Percentiles rank a stretch among this genome's conserved stretches.
Conservation (phyloP, 2,888 invertebrate species). For the Diarsia dahlii region DNA sequence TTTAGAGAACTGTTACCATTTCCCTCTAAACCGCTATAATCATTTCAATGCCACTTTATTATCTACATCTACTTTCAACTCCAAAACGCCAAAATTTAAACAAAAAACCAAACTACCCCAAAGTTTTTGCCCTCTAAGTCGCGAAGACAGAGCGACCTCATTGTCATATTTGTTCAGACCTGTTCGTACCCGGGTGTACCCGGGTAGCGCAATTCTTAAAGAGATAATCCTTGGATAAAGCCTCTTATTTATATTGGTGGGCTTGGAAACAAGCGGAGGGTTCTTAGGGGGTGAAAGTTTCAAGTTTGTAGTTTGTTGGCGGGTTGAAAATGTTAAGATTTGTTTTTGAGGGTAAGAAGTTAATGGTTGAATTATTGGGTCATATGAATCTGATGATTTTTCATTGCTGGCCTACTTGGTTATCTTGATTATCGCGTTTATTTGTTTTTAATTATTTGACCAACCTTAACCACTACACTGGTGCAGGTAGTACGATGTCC, state of each 20-base stretch:
- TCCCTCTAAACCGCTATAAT: background rate
- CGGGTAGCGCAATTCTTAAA: constrained; percentile 85
- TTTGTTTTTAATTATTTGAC: background rate
- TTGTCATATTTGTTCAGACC: constrained; percentile 73
- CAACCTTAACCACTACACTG: background rate
- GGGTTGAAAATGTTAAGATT: constrained; percentile 9
- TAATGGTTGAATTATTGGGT: background rate
- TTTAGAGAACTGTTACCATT: too few species aligned
- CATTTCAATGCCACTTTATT: background rate
- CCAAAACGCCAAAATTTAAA: constrained; percentile 5
- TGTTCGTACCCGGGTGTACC: constrained; percentile 73
- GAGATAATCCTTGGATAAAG: constrained; percentile 86
- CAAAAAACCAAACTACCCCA: constrained; percentile 23
- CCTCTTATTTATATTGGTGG: constrained; percentile 82
- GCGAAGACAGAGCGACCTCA: constrained; percentile 41
- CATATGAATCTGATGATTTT: background rate
- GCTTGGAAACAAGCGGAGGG: constrained; percentile 69
- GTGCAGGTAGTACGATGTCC: background rate
- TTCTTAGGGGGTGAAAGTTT: constrained; percentile 15
- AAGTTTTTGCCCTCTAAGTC: constrained; percentile 48
- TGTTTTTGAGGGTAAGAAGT: background rate
- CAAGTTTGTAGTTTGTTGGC: constrained; percentile 6
- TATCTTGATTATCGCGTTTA: background rate
- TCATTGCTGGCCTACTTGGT: background rate
- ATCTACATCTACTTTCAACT: background rate